Evolutionary conservation across 2,797 vertebrate species (phyloP), one percentile per base, ranked within the genome.

Genomic region (Oceanodroma leucorhoa): DNA sequence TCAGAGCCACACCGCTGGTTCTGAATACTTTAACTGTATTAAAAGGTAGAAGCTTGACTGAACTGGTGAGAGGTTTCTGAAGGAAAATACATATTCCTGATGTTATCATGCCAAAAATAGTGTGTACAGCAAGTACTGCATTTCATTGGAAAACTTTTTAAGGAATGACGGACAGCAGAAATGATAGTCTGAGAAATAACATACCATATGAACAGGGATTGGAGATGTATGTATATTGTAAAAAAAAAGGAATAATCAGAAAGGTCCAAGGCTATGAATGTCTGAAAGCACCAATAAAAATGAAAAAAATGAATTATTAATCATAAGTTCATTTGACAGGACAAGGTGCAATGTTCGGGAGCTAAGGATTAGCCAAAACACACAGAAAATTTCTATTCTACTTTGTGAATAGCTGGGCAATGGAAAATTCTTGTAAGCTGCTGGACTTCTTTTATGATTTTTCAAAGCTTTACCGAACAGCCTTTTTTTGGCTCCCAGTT

Each of bases 401-500:
- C 34, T 71, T 64, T 73, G 38, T 65, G 75, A 91, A 61, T 32
- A 81, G 41, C 3, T 0, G 43, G 36, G 60, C 45, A 95, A 41
- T 54, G 73, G n/a, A 86, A 90, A 72, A 78, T 58, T 55, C 62
- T 58, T 83, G 23, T 45, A 34, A 93, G 65, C 85, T 69, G 80
- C 62, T 86, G 72, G 36, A 83, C 70, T 90, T 48, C 32, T 64
- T 92, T 83, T 54, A 70, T 54, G 64, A 53, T 69, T 95, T 94
- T 86, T 94, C 91, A 94, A 76, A 88, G 85, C 79, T 86, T 62
- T 66, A 71, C 55, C 8, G 6, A 90, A 79, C 93, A 93, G 80
- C 43, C 22, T 11, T 77, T 77, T 79, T 91, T 82, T 96, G 79
- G 82, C 87, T 94, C 62, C 14, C 30, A 50, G 43, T 60, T 86